Percentiles rank a stretch among this genome's conserved stretches.
These are phyloP conservation scores for Omphaloscelis lunosa DNA, from an alignment of 2,888 invertebrate species.

Conservation along the genomic window DNA sequence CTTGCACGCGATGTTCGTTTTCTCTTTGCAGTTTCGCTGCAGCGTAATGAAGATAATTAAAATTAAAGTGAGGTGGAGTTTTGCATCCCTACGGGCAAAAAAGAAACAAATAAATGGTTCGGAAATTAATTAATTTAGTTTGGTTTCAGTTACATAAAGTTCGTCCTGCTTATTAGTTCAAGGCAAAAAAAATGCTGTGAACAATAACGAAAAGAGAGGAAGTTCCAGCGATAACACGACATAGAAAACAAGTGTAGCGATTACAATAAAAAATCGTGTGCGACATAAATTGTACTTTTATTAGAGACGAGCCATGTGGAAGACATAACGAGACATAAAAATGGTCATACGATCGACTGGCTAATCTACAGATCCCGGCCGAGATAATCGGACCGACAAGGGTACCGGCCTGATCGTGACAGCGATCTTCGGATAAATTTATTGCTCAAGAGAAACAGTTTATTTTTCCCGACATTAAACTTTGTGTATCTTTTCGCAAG, in stretches of 20 bases:
- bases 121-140: constrained; percentile 36
- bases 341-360: constrained; percentile 69
- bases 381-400: constrained; percentile 71
- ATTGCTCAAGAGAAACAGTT: constrained; percentile 57
- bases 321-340: constrained; percentile 69
- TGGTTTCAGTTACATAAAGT: constrained; percentile 20
- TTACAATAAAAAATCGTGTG: constrained; percentile 58
- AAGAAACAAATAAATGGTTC: constrained; percentile 18
- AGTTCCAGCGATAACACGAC: constrained; percentile 23
- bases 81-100: constrained; percentile 21
- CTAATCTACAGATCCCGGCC: constrained; percentile 71
- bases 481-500: constrained; percentile 49
- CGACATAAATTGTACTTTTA: constrained; percentile 68
- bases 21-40: constrained; percentile 38
- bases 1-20: constrained; percentile 49
- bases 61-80: constrained; percentile 44
- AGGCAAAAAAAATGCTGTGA: constrained; percentile 12
- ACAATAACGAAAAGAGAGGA: constrained; percentile 13
- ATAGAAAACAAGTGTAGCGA: constrained; percentile 43
- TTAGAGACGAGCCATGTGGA: constrained; percentile 61
- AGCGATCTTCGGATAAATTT: constrained; percentile 70
- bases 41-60: constrained; percentile 58
- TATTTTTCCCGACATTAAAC: constrained; percentile 51
- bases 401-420: constrained; percentile 71
- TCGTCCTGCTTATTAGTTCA: constrained; percentile 8